phyloP scores from a whole-genome alignment of 2,113 vertebrate species.

The Chiloscyllium plagiosum region DNA sequence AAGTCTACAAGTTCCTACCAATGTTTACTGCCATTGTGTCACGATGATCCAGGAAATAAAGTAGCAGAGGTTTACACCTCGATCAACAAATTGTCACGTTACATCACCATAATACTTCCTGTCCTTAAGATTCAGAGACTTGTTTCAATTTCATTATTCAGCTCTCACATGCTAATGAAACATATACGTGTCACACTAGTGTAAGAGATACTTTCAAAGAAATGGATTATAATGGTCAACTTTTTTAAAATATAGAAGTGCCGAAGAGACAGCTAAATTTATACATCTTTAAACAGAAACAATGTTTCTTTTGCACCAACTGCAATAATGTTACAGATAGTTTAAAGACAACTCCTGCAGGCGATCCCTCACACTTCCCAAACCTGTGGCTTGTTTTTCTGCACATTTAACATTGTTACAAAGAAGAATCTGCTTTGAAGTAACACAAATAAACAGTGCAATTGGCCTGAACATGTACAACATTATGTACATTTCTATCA shows the following conservation, averaged over 20 bases:
- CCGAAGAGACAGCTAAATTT: neutral
- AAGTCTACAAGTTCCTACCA: too few species aligned
- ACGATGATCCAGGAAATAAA: neutral
- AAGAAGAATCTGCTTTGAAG: neutral
- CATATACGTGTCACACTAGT: neutral
- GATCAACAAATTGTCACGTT: neutral
- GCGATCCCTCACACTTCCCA: neutral
- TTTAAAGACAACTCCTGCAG: neutral
- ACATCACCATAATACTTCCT: neutral
- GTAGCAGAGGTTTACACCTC: neutral
- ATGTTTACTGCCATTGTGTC: too few species aligned
- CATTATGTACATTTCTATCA: neutral
- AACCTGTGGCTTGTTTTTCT: neutral
- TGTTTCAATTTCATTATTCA: neutral
- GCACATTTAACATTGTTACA: neutral
- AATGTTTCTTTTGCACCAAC: neutral
- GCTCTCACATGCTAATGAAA: too few species aligned
- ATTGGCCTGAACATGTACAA: too few species aligned
- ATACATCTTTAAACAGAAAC: too few species aligned
- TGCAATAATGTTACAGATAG: neutral
- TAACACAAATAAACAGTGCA: too few species aligned
- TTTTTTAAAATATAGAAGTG: neutral
- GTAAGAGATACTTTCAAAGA: neutral
- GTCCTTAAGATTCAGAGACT: neutral
- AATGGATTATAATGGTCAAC: neutral